A percentile compares a stretch with the other conserved stretches of the same genome.
Evolutionary conservation across 2,888 invertebrate genomes (phyloP).

Genomic region (Myathropa florea): DNA sequence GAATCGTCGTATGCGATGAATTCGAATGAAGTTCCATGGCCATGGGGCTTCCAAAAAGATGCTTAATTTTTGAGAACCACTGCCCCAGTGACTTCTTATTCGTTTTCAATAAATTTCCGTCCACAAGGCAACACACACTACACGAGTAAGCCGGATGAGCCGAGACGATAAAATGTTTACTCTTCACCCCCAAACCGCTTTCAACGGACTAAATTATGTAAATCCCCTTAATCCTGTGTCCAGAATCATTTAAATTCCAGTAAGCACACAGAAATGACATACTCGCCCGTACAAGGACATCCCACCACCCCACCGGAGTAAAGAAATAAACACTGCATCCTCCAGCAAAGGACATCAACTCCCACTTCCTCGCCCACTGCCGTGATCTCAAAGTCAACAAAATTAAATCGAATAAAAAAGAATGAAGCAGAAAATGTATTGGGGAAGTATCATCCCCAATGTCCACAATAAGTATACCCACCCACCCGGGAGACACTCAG

Average conservation of each 20-base stretch:
- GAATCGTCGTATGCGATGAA: too few species aligned
- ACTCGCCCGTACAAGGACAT: background rate
- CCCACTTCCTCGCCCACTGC: background rate
- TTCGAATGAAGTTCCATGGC: too few species aligned
- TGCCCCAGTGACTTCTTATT: too few species aligned
- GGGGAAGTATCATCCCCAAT: slow-evolving; percentile 39
- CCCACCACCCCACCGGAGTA: background rate
- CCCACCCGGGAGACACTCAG: background rate
- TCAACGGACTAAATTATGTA: background rate
- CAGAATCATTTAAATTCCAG: background rate
- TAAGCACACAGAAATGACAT: background rate
- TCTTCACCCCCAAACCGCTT: background rate
- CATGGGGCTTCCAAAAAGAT: too few species aligned
- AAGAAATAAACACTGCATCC: slow-evolving; percentile 3
- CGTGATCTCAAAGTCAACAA: slow-evolving; percentile 38
- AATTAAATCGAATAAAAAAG: slow-evolving; percentile 17
- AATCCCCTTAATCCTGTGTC: background rate
- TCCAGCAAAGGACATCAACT: background rate
- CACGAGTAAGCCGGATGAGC: background rate
- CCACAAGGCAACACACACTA: background rate
- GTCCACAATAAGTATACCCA: slow-evolving; percentile 37
- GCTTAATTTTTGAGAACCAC: too few species aligned
- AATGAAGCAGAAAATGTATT: background rate
- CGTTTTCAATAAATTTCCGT: too few species aligned
- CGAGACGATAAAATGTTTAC: background rate